Percentiles rank a stretch among this genome's conserved stretches.
Evolutionary conservation across 1,140 invertebrate species (phyloP).

Genomic region (Micrasema longulum): DNA sequence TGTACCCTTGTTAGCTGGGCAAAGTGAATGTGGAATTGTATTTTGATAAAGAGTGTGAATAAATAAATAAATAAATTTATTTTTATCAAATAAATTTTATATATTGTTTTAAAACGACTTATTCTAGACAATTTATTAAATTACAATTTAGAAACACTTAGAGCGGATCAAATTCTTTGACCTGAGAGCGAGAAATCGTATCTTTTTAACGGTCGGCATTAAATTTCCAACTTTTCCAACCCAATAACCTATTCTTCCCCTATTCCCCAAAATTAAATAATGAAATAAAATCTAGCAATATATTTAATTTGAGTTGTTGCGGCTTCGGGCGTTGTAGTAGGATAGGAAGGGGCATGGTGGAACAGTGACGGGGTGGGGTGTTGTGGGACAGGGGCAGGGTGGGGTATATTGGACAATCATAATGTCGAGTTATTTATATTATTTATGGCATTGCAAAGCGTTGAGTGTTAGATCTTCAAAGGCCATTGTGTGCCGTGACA

Average conservation of each 20-base stretch:
- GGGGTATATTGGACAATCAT: slow-evolving; percentile 27
- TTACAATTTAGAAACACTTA: neutral
- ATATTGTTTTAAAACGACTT: no score
- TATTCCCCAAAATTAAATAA: neutral
- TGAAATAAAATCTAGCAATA: slow-evolving; percentile 48
- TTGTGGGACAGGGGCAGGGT: neutral
- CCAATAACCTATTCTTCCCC: neutral
- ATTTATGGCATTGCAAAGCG: slow-evolving; percentile 24
- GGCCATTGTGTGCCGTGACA: slow-evolving; percentile 16
- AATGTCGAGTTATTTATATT: slow-evolving; percentile 34
- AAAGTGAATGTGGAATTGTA: no score
- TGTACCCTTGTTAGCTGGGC: no score
- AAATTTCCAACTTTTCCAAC: neutral
- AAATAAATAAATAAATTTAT: no score
- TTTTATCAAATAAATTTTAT: no score
- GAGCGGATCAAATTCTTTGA: neutral
- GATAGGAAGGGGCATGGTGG: neutral
- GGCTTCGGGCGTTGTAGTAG: slow-evolving; percentile 11
- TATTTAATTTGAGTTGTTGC: slow-evolving; percentile 46
- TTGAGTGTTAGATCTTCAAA: slow-evolving; percentile 34
- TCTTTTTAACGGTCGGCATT: neutral
- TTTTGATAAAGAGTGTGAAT: no score
- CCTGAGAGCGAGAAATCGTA: neutral
- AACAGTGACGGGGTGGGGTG: neutral
- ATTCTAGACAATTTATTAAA: neutral